These are phyloP conservation scores for Otis tarda DNA, from an alignment of 2,113 vertebrate species.

Conservation along the genomic window DNA sequence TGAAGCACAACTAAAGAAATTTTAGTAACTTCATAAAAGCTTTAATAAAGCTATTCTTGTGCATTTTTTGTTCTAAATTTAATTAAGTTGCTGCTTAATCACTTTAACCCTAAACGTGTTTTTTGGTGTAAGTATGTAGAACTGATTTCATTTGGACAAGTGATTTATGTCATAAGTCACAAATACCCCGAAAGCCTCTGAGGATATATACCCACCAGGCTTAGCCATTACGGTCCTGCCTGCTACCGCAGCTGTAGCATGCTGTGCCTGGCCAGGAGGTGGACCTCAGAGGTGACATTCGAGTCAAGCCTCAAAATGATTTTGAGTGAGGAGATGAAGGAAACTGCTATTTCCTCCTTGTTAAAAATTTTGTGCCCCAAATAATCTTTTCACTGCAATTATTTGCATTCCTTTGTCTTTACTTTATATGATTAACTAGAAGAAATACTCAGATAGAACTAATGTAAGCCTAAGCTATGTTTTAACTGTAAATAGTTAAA, in stretches of 20 bases:
- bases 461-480: neutral
- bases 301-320: neutral
- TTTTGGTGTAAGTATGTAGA: neutral
- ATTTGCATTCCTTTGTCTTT: neutral
- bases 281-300: neutral
- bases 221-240: fast-evolving
- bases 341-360: neutral
- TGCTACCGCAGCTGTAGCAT: neutral
- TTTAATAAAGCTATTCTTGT: neutral
- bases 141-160: neutral
- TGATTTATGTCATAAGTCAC: neutral
- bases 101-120: neutral
- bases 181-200: neutral
- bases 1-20: neutral
- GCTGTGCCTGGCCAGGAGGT: neutral
- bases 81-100: neutral
- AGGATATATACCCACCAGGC: neutral
- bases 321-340: neutral
- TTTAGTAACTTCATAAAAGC: neutral
- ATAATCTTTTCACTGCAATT: neutral
- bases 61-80: neutral
- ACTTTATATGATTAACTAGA: neutral
- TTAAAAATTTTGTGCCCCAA: neutral
- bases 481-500: neutral
- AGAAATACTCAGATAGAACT: neutral